Evolutionary conservation across 2,113 vertebrate species (phyloP), one percentile per base, ranked within the genome.

Genomic region (Chamaea fasciata): DNA sequence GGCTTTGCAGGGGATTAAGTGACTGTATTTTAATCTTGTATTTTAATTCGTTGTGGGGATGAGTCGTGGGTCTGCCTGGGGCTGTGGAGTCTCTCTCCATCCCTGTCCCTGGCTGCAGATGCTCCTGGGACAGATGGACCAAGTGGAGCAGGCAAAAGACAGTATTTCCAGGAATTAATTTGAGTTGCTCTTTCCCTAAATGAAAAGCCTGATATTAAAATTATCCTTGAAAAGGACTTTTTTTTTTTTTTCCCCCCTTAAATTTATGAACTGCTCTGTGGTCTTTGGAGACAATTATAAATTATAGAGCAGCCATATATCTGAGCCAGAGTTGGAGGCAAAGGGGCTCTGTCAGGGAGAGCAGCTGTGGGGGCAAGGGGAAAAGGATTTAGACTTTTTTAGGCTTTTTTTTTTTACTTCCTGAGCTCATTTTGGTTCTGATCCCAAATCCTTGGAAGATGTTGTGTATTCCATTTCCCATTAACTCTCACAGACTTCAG

Each of bases 1-100:
- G 97, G 98, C 97, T 98, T 98, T 98, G 88, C 92, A 33, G 52
- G 70, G 96, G 97, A 98, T 98, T 98, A 98, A 97, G 89, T 76
- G 88, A 56, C 96, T 96, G 91, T 70, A 83, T 98, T 97, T 98
- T 97, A 97, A 97, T 98, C 97, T 96, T 74, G 81, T 90, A 89
- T 87, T 69, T 90, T 77, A 90, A 90, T 69, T 77, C 46, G 90
- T 94, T 41, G 3, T 62, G 87, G 93, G 65, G 92, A 94, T 49
- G 64, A 50, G 82, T 77, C 11, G 1, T 6, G 6, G 63, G 73
- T 95, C 94, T 52, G 73, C n/a, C 79, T 60, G 57, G 55, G 53
- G 53, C 46, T 67, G 57, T 11, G 27, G 55, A 4, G 37, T 63
- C 5, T 0, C 31, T 81, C 77, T 56, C 83, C 76, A 35, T 50